Conservation (phyloP, 2,888 invertebrate genomes). For the Lordiphosa andalusiaca region DNA sequence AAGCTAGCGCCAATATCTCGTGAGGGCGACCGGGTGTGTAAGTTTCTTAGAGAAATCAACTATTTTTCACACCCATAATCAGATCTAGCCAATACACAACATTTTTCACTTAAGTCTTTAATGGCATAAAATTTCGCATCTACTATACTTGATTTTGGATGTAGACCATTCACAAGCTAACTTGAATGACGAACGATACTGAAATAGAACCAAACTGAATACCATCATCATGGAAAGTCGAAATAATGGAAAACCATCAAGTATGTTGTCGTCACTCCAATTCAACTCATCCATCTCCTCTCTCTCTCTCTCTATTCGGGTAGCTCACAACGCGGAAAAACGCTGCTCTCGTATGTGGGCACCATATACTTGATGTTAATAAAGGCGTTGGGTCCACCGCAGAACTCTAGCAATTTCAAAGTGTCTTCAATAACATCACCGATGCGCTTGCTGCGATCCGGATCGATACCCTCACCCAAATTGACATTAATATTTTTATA, state of each 20-base stretch:
- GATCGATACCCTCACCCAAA: slow-evolving; percentile 93
- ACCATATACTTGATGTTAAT: slow-evolving; percentile 99
- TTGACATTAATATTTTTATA: slow-evolving; percentile 87
- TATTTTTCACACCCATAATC: too few relatives aligned
- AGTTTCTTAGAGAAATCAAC: too few relatives aligned
- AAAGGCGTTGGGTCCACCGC: slow-evolving; percentile 97
- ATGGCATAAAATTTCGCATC: slow-evolving; percentile 48
- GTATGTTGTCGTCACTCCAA: neutral
- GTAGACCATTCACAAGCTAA: neutral
- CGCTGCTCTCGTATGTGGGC: slow-evolving; percentile 97
- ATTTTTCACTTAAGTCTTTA: slow-evolving; percentile 12
- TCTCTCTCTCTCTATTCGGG: slow-evolving; percentile 7
- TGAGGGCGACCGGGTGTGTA: too few relatives aligned
- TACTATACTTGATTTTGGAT: slow-evolving; percentile 22
- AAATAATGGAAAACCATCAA: too few relatives aligned
- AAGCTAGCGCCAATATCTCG: too few relatives aligned
- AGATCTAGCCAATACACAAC: too few relatives aligned
- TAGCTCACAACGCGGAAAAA: slow-evolving; percentile 62
- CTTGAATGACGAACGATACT: too few relatives aligned
- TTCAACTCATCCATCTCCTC: slow-evolving; percentile 13
- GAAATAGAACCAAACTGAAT: too few relatives aligned
- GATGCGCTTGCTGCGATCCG: slow-evolving; percentile 90
- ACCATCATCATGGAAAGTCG: neutral
- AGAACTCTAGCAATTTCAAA: slow-evolving; percentile 92
- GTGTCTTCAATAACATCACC: slow-evolving; percentile 96